Evolutionary conservation across 2,888 invertebrate species (phyloP).

Genomic region (Auanema freiburgensis): DNA sequence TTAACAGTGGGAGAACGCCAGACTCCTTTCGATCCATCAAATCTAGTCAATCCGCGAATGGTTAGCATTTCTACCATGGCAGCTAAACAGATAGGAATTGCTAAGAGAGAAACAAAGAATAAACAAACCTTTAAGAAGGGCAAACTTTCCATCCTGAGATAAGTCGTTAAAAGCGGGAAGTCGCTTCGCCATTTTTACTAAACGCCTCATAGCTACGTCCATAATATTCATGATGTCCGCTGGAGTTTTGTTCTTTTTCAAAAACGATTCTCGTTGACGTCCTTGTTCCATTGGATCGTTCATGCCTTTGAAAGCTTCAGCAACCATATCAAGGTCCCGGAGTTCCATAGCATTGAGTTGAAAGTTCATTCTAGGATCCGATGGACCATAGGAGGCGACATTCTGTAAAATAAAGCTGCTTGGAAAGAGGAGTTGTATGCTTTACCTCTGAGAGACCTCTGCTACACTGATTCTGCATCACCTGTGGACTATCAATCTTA

Average conservation of each 20-base stretch:
- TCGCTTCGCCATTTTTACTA: slow-evolving; percentile 60
- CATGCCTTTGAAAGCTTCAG: slow-evolving; percentile 54
- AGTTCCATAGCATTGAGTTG: slow-evolving; percentile 54
- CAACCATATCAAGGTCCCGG: slow-evolving; percentile 48
- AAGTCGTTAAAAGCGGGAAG: slow-evolving; percentile 56
- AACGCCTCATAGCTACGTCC: slow-evolving; percentile 61
- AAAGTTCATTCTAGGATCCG: slow-evolving; percentile 34
- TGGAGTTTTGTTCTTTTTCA: slow-evolving; percentile 49
- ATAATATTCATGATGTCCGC: slow-evolving; percentile 61
- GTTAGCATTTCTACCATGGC: slow-evolving; percentile 62
- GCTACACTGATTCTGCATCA: too few species aligned
- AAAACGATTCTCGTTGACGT: slow-evolving; percentile 39
- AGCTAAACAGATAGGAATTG: slow-evolving; percentile 18
- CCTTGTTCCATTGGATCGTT: slow-evolving; percentile 54
- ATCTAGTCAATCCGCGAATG: slow-evolving; percentile 55
- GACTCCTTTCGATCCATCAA: slow-evolving; percentile 36
- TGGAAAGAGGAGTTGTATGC: too few species aligned
- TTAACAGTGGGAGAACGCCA: slow-evolving; percentile 18
- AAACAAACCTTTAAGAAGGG: slow-evolving; percentile 49
- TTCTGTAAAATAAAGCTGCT: too few species aligned
- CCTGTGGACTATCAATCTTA: too few species aligned
- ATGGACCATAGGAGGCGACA: too few species aligned
- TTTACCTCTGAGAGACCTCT: too few species aligned
- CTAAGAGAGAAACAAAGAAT: slow-evolving; percentile 11
- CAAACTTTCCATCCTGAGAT: slow-evolving; percentile 60